Evolutionary conservation across 2,888 invertebrate genomes (phyloP), one percentile per base, ranked within the genome.

Genomic region (Ophion obscuratus): DNA sequence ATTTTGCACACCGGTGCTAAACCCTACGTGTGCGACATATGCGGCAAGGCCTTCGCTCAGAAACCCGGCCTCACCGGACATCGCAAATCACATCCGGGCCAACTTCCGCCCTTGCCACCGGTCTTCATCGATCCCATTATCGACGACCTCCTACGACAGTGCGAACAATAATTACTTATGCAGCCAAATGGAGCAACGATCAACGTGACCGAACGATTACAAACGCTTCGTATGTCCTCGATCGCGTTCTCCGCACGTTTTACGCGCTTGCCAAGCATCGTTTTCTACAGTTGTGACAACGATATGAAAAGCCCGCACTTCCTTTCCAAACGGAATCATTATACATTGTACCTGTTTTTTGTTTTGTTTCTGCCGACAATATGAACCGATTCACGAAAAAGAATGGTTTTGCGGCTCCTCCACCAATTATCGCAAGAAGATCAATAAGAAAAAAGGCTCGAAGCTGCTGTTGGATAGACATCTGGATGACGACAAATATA

Each of bases 11-110:
- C 93, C 0, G 94, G 93, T 0, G 87, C 92, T 11, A 90, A 93
- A 68, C 93, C 93, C 0, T 94, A 94, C 78, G 91, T 93, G 0
- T 94, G 94, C 84, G 94, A 94, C 67, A 92, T 94, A 40, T 94
- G 94, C 57, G 94, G 93, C 6, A 94, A 93, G 57, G 91, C 93
- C 4, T 94, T 93, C 78, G 92, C 93, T 0, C 94, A 94, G 77
- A 93, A 93, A 44, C 93, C 94, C 0, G 93, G 94, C 20, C 83
- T 93, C 53, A 92, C 93, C 75, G 93, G 92, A 40, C 94, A 94
- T 67, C 89, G 94, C 10, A 93, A 92, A 74, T 93, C 92, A 5
- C 94, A 94, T 88, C 94, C 94, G 0, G 94, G 94, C 27, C 86
- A 90, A 1, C 93, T 92, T 87, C 93, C 93, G 0, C 93, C 93